phyloP scores from a whole-genome alignment of 1,140 invertebrate genomes.

The Penaeus japonicus region DNA sequence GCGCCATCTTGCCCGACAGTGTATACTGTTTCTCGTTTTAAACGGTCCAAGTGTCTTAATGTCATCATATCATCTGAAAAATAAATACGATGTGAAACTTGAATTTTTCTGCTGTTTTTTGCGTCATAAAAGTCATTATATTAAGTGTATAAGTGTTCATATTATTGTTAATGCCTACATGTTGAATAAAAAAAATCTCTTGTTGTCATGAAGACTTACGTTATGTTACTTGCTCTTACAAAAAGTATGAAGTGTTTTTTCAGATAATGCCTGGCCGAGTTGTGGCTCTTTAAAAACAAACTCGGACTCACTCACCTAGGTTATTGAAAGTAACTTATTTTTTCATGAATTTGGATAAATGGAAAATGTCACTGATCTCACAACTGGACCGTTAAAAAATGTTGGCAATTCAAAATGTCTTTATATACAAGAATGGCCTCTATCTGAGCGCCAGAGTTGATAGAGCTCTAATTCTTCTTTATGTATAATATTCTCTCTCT shows the following conservation, averaged over 20 bases:
- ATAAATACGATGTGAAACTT: slow-evolving; percentile 8
- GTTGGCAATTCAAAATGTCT: not conserved
- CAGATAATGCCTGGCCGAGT: not conserved
- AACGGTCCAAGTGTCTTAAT: slow-evolving; percentile 52
- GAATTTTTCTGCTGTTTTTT: not conserved
- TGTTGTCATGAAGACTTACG: slow-evolving; percentile 48
- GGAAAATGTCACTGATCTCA: slow-evolving; percentile 53
- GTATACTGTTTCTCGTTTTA: not conserved
- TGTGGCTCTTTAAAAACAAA: slow-evolving; percentile 2
- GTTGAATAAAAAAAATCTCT: slow-evolving; percentile 48
- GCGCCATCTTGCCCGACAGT: too few species aligned
- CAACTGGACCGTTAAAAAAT: slow-evolving; percentile 34
- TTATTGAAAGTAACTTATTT: slow-evolving; percentile 41
- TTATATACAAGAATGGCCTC: not conserved
- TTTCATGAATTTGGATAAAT: slow-evolving; percentile 43
- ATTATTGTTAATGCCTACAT: slow-evolving; percentile 50
- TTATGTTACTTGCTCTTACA: slow-evolving; percentile 26
- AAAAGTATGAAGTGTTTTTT: slow-evolving; percentile 24
- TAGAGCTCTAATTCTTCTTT: too few species aligned
- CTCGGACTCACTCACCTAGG: slow-evolving; percentile 22
- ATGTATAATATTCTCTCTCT: not conserved
- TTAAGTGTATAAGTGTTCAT: slow-evolving; percentile 54
- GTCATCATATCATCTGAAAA: slow-evolving; percentile 41
- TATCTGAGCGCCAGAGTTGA: too few species aligned
- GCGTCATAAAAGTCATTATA: slow-evolving; percentile 2